Conservation (phyloP, 2,888 invertebrate genomes). For the Esperia sulphurella region DNA sequence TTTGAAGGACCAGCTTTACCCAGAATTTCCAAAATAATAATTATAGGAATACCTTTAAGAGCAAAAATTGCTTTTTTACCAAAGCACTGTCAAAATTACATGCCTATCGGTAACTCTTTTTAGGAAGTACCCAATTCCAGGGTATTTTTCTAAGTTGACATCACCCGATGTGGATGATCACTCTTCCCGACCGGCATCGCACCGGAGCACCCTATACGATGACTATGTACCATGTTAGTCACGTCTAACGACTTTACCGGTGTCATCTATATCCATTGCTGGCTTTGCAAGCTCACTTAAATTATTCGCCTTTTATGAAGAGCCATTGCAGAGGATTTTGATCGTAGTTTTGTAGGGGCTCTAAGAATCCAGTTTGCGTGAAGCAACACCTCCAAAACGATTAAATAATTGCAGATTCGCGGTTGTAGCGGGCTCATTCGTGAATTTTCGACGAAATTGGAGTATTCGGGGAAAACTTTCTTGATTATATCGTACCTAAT, state of each 20-base stretch:
- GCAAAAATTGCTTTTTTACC: background rate
- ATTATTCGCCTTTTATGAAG: background rate
- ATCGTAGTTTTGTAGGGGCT: slow-evolving; percentile 17
- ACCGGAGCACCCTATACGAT: slow-evolving; percentile 64
- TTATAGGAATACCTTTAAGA: too few relatives aligned
- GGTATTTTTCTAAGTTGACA: slow-evolving; percentile 34
- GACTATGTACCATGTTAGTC: slow-evolving; percentile 35
- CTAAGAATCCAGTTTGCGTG: slow-evolving; percentile 54
- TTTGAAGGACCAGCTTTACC: too few relatives aligned
- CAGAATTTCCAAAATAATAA: too few relatives aligned
- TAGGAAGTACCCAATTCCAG: slow-evolving; percentile 8
- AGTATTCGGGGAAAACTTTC: slow-evolving; percentile 54
- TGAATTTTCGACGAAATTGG: slow-evolving; percentile 61
- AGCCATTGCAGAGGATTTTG: slow-evolving; percentile 13
- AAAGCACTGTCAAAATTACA: too few relatives aligned
- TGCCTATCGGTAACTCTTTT: too few relatives aligned
- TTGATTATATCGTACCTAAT: slow-evolving; percentile 58
- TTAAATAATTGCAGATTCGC: slow-evolving; percentile 69
- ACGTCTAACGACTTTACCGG: background rate
- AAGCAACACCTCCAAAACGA: slow-evolving; percentile 66
- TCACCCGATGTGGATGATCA: slow-evolving; percentile 55
- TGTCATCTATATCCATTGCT: slow-evolving; percentile 28
- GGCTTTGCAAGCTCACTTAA: slow-evolving; percentile 9
- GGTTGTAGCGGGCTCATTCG: slow-evolving; percentile 54
- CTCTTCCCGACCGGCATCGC: slow-evolving; percentile 62